Percentiles rank a stretch among this genome's conserved stretches.
These are phyloP conservation scores for Lycia hirtaria DNA, from an alignment of 2,888 invertebrate species.

Conservation along the genomic window DNA sequence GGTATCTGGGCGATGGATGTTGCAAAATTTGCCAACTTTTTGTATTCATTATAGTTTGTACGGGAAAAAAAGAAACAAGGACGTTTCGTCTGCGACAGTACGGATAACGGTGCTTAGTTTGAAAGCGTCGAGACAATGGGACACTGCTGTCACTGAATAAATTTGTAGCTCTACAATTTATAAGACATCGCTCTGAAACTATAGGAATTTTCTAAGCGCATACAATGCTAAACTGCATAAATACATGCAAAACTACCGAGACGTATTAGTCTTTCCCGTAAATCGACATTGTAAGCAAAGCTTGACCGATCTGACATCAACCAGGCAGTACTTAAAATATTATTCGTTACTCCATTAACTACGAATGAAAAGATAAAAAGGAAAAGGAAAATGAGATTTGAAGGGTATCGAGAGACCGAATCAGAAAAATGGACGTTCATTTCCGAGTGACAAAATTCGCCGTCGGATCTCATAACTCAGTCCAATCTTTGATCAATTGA, in stretches of 20 bases:
- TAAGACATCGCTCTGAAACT: constrained; percentile 27
- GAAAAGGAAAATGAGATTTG: constrained; percentile 29
- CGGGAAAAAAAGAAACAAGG: constrained; percentile 38
- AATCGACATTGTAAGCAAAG: neutral
- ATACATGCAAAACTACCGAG: neutral
- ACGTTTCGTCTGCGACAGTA: constrained; percentile 40
- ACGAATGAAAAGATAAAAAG: constrained; percentile 25
- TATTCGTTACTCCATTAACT: constrained; percentile 25
- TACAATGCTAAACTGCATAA: constrained; percentile 8
- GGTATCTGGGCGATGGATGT: constrained; percentile 35
- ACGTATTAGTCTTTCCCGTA: neutral
- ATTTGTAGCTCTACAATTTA: constrained; percentile 48
- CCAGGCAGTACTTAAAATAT: constrained; percentile 15
- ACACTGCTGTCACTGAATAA: constrained; percentile 42
- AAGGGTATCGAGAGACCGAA: constrained; percentile 28
- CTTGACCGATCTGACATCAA: neutral
- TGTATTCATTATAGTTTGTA: constrained; percentile 36
- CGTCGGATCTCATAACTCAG: constrained; percentile 38
- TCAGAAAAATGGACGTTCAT: constrained; percentile 39
- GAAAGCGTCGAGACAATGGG: constrained; percentile 46
- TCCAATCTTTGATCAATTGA: constrained; percentile 48
- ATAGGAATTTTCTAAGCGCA: constrained; percentile 26
- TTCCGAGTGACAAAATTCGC: constrained; percentile 37
- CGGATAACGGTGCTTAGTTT: constrained; percentile 46
- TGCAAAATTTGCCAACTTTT: constrained; percentile 43